Evolutionary conservation across 2,797 vertebrate genomes (phyloP).

Genomic region (Iguana delicatissima): DNA sequence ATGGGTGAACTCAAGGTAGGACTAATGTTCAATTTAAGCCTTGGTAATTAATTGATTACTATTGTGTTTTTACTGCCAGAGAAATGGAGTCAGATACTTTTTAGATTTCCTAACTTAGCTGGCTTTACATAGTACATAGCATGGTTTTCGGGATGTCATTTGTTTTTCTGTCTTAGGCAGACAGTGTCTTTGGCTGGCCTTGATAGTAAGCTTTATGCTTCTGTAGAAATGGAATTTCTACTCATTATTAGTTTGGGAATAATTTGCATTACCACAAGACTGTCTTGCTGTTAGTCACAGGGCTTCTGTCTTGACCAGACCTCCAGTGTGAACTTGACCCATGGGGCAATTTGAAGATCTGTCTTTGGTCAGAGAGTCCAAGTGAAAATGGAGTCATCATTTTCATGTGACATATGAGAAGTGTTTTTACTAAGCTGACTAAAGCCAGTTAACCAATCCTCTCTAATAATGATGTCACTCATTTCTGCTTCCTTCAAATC

Average conservation of each 20-base stretch:
- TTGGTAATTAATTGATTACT: too few species aligned
- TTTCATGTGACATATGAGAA: conserved; percentile 78
- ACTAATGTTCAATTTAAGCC: too few species aligned
- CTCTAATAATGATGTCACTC: conserved; percentile 78
- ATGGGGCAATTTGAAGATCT: conserved; percentile 46
- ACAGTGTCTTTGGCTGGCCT: too few species aligned
- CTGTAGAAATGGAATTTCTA: conserved; percentile 15
- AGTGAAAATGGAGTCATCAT: conserved; percentile 75
- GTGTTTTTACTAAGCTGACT: conserved; percentile 80
- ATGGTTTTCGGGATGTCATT: too few species aligned
- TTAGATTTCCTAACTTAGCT: too few species aligned
- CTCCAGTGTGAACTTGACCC: conserved; percentile 68
- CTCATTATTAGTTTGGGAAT: conserved; percentile 23
- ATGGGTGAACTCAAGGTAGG: too few species aligned
- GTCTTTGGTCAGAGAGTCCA: conserved; percentile 73
- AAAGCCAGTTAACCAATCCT: conserved; percentile 76
- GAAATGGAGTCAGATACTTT: too few species aligned
- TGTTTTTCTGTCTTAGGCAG: too few species aligned
- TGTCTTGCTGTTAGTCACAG: conserved; percentile 51
- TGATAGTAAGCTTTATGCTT: not conserved
- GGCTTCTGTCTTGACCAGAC: conserved; percentile 61
- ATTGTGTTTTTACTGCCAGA: too few species aligned
- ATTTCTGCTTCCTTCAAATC: conserved; percentile 78
- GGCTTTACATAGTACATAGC: too few species aligned
- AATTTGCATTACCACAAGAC: conserved; percentile 44